Conservation (phyloP, 2,113 vertebrate genomes). For the Anhinga anhinga region DNA sequence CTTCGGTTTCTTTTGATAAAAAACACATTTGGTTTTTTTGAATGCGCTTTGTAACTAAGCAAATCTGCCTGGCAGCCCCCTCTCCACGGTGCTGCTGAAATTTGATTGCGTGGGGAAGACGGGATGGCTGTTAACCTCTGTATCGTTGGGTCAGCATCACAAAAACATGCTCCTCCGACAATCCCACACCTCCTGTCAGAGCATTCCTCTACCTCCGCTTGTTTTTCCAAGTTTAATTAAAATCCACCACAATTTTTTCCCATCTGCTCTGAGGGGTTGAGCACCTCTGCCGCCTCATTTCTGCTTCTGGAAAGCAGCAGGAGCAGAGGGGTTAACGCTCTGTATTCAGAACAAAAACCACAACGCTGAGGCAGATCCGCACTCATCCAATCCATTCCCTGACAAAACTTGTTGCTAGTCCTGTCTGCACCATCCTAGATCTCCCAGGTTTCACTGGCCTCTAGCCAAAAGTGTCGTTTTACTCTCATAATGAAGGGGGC, state of each 20-base stretch:
- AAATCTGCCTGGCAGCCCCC: neutral
- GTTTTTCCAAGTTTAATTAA: slow-evolving; percentile 50
- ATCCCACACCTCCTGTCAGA: slow-evolving; percentile 18
- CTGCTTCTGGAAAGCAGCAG: slow-evolving; percentile 8
- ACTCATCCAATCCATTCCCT: slow-evolving; percentile 61
- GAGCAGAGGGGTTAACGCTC: slow-evolving; percentile 40
- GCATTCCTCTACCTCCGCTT: slow-evolving; percentile 38
- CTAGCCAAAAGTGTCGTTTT: slow-evolving; percentile 74
- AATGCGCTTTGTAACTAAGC: neutral
- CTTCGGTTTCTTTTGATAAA: neutral
- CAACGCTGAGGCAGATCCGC: slow-evolving; percentile 1
- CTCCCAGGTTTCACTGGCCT: slow-evolving; percentile 68
- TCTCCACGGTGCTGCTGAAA: neutral
- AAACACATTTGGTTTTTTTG: neutral
- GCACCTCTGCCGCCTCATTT: neutral
- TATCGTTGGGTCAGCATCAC: neutral
- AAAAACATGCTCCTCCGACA: slow-evolving; percentile 15
- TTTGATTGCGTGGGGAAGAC: neutral
- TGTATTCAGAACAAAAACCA: slow-evolving; percentile 43
- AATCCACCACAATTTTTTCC: neutral
- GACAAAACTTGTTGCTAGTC: slow-evolving; percentile 70
- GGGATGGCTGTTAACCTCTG: slow-evolving; percentile 6
- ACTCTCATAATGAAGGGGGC: slow-evolving; percentile 71
- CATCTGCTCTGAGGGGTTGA: neutral
- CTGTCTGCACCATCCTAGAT: slow-evolving; percentile 69